Conservation (phyloP, 2,797 vertebrate species). For the Sciurus carolinensis region DNA sequence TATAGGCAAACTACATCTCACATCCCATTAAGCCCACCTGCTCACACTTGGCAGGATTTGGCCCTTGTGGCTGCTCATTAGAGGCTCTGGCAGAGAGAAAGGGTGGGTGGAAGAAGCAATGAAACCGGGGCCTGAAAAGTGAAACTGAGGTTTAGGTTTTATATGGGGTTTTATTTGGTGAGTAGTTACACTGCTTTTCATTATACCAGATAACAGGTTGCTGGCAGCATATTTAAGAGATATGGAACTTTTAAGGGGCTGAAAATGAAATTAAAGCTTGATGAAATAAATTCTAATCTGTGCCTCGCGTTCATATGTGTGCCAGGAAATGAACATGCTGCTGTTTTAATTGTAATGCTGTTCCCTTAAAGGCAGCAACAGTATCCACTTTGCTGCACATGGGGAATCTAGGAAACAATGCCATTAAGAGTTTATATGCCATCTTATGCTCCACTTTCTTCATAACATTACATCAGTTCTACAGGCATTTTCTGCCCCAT, state of each 20-base stretch:
- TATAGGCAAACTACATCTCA: constrained; percentile 68
- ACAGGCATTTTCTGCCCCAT: constrained; percentile 84
- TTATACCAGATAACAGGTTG: constrained; percentile 83
- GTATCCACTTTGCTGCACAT: constrained; percentile 29
- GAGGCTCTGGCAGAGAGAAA: constrained; percentile 65
- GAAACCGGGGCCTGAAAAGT: constrained; percentile 78
- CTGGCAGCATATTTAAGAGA: constrained; percentile 82
- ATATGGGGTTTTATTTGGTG: constrained; percentile 83
- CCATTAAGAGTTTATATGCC: constrained; percentile 79
- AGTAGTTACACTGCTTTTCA: constrained; percentile 80
- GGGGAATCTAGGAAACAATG: constrained; percentile 77
- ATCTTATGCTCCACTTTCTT: constrained; percentile 67
- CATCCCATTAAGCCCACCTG: constrained; percentile 84
- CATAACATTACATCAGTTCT: constrained; percentile 74
- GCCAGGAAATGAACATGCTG: constrained; percentile 71
- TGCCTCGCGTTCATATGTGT: constrained; percentile 1
- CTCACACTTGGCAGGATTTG: constrained; percentile 70
- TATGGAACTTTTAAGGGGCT: constrained; percentile 80
- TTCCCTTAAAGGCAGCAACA: constrained; percentile 55
- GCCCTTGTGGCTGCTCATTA: constrained; percentile 77
- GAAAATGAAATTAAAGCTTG: constrained; percentile 82
- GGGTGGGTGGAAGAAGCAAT: constrained; percentile 69
- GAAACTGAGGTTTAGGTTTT: constrained; percentile 82
- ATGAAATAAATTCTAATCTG: constrained; percentile 81
- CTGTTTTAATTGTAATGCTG: constrained; percentile 67